phyloP scores from a whole-genome alignment of 1,140 invertebrate genomes.

The Ladona fulva region DNA sequence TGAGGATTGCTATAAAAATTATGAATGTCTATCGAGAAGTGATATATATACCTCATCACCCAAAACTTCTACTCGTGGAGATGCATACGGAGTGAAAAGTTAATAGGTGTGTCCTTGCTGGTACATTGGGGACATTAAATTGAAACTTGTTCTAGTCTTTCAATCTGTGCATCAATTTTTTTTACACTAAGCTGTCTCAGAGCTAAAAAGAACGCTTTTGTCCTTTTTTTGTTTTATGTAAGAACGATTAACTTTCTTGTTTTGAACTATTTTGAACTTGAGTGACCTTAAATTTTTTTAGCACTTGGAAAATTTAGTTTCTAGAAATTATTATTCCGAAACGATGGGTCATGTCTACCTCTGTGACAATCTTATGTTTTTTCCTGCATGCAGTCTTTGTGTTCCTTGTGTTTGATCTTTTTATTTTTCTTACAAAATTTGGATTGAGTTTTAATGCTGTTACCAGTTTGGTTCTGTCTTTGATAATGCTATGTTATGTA shows the following conservation, averaged over 20 bases:
- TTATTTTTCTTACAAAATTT: not conserved
- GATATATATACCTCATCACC: not conserved
- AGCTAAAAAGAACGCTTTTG: not conserved
- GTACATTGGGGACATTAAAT: not conserved
- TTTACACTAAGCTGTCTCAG: not conserved
- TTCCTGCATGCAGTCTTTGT: slow-evolving; percentile 4
- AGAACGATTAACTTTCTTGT: slow-evolving; percentile 7
- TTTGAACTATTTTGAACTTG: not conserved
- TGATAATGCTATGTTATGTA: slow-evolving; percentile 6
- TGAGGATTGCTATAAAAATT: too few relatives aligned
- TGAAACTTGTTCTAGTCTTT: slow-evolving; percentile 2
- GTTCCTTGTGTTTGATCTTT: not conserved
- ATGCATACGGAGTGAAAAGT: not conserved
- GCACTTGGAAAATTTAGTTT: not conserved
- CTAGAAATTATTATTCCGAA: not conserved
- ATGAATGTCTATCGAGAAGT: not conserved
- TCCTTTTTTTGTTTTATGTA: slow-evolving; percentile 7
- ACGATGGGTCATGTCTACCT: slow-evolving; percentile 3
- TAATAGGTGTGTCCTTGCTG: not conserved
- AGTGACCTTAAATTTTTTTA: not conserved
- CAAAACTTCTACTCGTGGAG: not conserved
- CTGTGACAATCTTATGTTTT: slow-evolving; percentile 8
- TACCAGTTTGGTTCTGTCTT: not conserved
- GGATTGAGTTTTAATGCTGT: slow-evolving; percentile 1
- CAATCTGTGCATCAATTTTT: slow-evolving; percentile 2